Base-by-base conservation (phyloP, 2,888 invertebrate genomes). In the Notodonta ziczac region DNA sequence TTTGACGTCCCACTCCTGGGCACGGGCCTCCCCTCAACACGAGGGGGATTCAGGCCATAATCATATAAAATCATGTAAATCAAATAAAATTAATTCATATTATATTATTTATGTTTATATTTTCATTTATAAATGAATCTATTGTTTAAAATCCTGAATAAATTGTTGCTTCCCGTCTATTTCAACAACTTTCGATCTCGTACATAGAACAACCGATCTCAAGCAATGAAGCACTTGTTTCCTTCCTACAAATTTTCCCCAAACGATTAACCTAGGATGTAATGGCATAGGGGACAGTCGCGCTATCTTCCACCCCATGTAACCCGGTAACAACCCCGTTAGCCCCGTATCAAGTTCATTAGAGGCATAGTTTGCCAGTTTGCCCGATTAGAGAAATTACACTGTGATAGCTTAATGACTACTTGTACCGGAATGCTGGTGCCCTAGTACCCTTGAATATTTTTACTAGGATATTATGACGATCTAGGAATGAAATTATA, bases 281-380 rank as follows among this genome's bases (percentile, higher is more conserved):
- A 54, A 54, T 54, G 54, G 39, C 13, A 14, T 12, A n/a, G 14
- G 39, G 24, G 35, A 35, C n/a, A 54, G 39, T 39, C 61, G 50
- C 66, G 58, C 67, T 60, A 52, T 52, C 51, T 58, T 58, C 57
- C 42, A 51, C 57, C 14, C 57, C n/a, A 51, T 52, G 40, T 58
- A 51, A 50, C 51, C n/a, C 5, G 5, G 40, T 16, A 58, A 58
- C 39, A 54, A 14, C 39, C n/a, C 14, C 35, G 35, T 35, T 35
- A 35, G 24, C 24, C 35, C 35, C 7, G 14, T 54, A 39, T 54
- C 14, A 14, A 39, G 54, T 13, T 39, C 54, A 54, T 54, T 54
- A 54, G 54, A 39, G 54, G 39, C 39, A 54, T 39, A 39, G 39
- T 54, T 54, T 54, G 39, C 39, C 39, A 14, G 39, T 39, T 39